Base-by-base conservation (phyloP, 2,113 vertebrate species). In the Glaucomys volans region DNA sequence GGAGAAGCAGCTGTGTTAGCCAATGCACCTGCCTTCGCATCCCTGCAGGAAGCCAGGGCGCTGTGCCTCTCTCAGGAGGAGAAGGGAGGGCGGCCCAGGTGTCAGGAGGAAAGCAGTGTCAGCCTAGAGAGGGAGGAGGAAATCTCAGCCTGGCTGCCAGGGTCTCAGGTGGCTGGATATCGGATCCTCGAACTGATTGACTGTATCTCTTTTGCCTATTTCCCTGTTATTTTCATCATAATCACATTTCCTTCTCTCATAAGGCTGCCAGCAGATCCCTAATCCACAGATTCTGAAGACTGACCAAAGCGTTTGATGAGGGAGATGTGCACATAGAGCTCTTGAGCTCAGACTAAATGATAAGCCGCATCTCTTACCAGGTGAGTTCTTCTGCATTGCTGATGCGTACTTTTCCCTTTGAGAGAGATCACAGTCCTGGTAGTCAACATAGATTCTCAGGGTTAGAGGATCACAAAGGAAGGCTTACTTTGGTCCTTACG, bases 101-200 rank as follows among this genome's bases (percentile, higher is more conserved):
- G 30, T 66, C 64, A 66, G 64, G 66, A 35, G 66, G 66, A 67
- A 17, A 35, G 44, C 24, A 5, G 22, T n/a, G 18, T 67, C 28
- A 26, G 32, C 71, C 4, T n/a, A n/a, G 0, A 24, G 8, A 4
- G 2, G 37, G 16, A 66, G 37, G 42, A 2, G 12, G 14, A 1
- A 20, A 9, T 26, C 16, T 59, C 1, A 57, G 20, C 26, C 32
- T 37, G 9, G 4, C 26, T 26, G 3, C 47, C 9, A 14, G n/a
- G 26, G n/a, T 93, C 71, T 52, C 20, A 32, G 1, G 20, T n/a
- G n/a, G 13, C 24, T 26, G 66, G 44, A 54, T 57, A 71, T 47
- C 50, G 24, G 32, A n/a, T 47, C 24, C 16, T 32, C 16, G 64
- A 72, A 35, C 66, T 24, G 22, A 40, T 28, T 86, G 40, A n/a